A percentile compares a stretch with the other conserved stretches of the same genome.
These are phyloP conservation scores for Drosophila persimilis DNA, from an alignment of 1,140 invertebrate species.

Conservation along the genomic window DNA sequence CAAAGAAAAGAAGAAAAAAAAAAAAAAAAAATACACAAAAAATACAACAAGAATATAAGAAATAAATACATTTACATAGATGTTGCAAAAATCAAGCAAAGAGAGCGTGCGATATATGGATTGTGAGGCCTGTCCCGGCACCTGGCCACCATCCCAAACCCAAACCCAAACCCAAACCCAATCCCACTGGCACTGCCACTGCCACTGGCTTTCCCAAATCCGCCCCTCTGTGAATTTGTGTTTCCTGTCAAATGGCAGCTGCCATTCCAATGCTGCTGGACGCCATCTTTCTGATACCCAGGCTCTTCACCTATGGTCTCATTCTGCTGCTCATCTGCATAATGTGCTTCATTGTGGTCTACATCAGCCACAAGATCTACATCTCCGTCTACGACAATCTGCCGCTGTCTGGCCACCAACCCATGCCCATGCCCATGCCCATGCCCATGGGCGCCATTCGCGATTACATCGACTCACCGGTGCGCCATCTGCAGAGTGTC, in stretches of 20 bases:
- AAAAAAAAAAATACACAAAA: conserved; percentile 40
- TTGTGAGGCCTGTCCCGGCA: neutral
- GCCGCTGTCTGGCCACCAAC: conserved; percentile 52
- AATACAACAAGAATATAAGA: conserved; percentile 39
- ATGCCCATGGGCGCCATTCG: conserved; percentile 17
- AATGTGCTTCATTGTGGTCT: conserved; percentile 77
- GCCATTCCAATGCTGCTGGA: conserved; percentile 68
- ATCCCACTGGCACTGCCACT: no score
- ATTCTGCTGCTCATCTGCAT: conserved; percentile 73
- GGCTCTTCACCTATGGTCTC: conserved; percentile 73
- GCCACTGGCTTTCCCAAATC: neutral
- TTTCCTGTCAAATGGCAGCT: conserved; percentile 17
- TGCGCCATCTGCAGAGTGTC: neutral
- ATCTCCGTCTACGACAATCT: conserved; percentile 75
- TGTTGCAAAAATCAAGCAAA: conserved; percentile 70
- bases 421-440: neutral
- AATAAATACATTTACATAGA: conserved; percentile 83
- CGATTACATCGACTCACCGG: conserved; percentile 10
- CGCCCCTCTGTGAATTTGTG: conserved; percentile 27
- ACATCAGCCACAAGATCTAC: conserved; percentile 78
- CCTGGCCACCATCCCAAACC: no score
- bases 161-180: no score
- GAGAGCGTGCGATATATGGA: conserved; percentile 3
- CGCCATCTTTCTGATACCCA: conserved; percentile 76
- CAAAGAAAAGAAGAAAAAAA: conserved; percentile 41